phyloP scores from a whole-genome alignment of 2,888 invertebrate genomes.

The Steinernema scapterisci region DNA sequence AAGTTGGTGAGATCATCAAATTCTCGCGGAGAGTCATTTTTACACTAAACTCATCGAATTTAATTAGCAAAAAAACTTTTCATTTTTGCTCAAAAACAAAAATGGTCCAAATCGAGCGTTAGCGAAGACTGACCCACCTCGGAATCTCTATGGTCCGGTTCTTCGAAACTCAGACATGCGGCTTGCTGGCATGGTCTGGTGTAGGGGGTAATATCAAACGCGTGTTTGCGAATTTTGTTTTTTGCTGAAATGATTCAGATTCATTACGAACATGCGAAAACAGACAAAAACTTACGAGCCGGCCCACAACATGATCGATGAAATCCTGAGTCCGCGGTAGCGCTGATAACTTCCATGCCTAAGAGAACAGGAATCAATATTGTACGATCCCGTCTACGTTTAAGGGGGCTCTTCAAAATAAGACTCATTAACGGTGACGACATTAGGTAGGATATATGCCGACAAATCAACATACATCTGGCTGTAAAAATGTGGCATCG shows the following conservation, averaged over 20 bases:
- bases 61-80: not conserved
- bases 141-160: not conserved
- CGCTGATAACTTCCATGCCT: constrained; percentile 29
- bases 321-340: constrained; percentile 9
- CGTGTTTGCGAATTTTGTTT: constrained; percentile 12
- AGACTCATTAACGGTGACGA: not conserved
- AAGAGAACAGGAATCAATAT: not conserved
- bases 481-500: not conserved
- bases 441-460: not conserved
- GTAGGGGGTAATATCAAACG: constrained; percentile 7
- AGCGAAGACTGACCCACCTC: not conserved
- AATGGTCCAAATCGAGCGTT: not conserved
- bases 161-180: not conserved
- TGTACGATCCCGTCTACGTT: not conserved
- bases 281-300: constrained; percentile 6
- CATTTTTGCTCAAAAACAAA: not conserved
- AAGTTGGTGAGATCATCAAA: constrained; percentile 24
- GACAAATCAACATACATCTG: not conserved
- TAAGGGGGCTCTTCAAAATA: not conserved
- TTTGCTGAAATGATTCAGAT: not conserved
- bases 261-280: not conserved
- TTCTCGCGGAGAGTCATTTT: not conserved
- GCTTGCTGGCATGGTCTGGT: constrained; percentile 2
- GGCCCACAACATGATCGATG: constrained; percentile 30
- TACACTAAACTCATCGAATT: not conserved